Evolutionary conservation across 2,797 vertebrate species (phyloP).

Genomic region (Megalops cyprinoides): DNA sequence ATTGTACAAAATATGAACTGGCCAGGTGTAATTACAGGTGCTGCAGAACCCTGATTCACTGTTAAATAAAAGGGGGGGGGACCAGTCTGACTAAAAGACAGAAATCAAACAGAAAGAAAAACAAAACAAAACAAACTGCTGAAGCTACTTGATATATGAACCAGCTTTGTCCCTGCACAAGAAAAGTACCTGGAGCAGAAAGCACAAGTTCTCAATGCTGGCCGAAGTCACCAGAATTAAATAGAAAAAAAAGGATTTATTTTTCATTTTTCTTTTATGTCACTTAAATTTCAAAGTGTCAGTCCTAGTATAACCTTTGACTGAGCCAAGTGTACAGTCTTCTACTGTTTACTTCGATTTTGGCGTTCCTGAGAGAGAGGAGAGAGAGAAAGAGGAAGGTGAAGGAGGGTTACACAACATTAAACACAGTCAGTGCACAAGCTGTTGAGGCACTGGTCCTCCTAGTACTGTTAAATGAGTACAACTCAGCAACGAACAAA

Average conservation of each 20-base stretch:
- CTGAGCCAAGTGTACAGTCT: conserved; percentile 70
- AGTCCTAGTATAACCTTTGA: conserved; percentile 69
- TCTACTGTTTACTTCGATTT: conserved; percentile 88
- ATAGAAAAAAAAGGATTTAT: conserved; percentile 72
- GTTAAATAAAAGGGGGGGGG: conserved; percentile 58
- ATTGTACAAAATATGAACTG: conserved; percentile 74
- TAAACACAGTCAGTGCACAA: not conserved
- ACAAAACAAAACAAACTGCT: conserved; percentile 54
- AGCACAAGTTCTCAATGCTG: conserved; percentile 66
- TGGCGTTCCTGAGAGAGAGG: conserved; percentile 84
- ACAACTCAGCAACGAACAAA: not conserved
- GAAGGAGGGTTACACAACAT: conserved; percentile 26
- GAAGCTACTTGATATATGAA: conserved; percentile 66
- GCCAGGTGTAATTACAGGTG: conserved; percentile 69
- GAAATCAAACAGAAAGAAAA: conserved; percentile 57
- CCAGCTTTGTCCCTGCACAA: conserved; percentile 68
- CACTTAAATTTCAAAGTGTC: conserved; percentile 66
- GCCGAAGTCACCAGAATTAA: conserved; percentile 73
- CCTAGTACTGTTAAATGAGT: no score
- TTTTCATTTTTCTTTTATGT: conserved; percentile 61
- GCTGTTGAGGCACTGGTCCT: not conserved
- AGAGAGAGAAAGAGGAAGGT: conserved; percentile 21
- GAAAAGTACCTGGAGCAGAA: conserved; percentile 57
- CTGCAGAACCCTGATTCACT: conserved; percentile 67
- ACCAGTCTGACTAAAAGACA: conserved; percentile 31